Conservation (phyloP, 2,113 vertebrate genomes). For the Dissostichus mawsoni region DNA sequence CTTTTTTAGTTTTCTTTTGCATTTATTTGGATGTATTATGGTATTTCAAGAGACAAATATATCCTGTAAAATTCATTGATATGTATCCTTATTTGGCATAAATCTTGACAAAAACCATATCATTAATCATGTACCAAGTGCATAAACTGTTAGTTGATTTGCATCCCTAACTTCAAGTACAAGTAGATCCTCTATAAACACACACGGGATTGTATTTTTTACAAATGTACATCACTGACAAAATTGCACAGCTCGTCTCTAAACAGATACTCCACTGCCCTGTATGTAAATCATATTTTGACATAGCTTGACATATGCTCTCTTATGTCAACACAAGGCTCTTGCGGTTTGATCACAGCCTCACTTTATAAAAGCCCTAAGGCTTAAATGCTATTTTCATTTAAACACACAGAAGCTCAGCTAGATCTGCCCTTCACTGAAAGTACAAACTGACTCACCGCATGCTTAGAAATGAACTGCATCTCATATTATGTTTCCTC, state of each 20-base stretch:
- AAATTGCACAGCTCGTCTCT: constrained; percentile 7
- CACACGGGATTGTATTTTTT: neutral
- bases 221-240: neutral
- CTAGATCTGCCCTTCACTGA: constrained; percentile 20
- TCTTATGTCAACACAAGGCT: constrained; percentile 32
- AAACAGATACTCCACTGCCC: constrained; percentile 17
- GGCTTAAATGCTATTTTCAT: constrained; percentile 39
- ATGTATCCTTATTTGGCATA: no score
- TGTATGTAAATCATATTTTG: constrained; percentile 24
- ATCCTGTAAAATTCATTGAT: no score
- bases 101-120: no score
- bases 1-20: no score
- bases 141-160: no score
- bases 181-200: neutral
- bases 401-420: constrained; percentile 16
- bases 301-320: constrained; percentile 53
- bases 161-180: neutral
- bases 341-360: constrained; percentile 23
- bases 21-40: no score
- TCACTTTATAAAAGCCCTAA: constrained; percentile 24
- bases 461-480: neutral
- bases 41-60: no score
- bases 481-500: neutral
- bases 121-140: no score
- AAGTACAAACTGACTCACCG: constrained; percentile 4